Conservation (phyloP, 1,140 invertebrate species). For the Hylaeus volcanicus region DNA sequence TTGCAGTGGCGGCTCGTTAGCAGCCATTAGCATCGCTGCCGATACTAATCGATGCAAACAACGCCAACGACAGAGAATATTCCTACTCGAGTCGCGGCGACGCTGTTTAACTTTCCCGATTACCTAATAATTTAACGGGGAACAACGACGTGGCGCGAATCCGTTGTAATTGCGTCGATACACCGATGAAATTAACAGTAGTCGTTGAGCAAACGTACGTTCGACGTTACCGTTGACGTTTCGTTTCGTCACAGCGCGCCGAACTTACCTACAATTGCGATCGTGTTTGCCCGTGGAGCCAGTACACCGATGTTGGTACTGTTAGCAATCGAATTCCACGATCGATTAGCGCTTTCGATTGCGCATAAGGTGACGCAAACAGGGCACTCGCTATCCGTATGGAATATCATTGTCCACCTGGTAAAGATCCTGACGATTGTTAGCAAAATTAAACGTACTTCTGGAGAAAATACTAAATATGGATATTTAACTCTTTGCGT, state of each 20-base stretch:
- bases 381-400: background rate
- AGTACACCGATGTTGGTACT: background rate
- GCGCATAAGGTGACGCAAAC: background rate
- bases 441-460: too few relatives aligned
- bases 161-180: conserved; percentile 14
- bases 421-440: background rate
- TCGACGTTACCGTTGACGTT: background rate
- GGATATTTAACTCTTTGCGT: too few relatives aligned
- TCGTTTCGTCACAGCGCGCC: background rate
- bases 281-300: background rate
- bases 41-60: conserved; percentile 41
- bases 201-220: conserved; percentile 5
- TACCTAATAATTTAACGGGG: conserved; percentile 34
- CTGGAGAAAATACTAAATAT: too few relatives aligned
- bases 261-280: background rate
- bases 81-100: background rate
- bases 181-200: conserved; percentile 29
- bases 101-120: conserved; percentile 36
- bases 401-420: background rate
- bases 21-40: conserved; percentile 17
- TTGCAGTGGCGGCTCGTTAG: conserved; percentile 22
- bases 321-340: background rate
- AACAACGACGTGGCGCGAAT: background rate
- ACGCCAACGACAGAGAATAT: conserved; percentile 2
- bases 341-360: conserved; percentile 2